A percentile compares a stretch with the other conserved stretches of the same genome.
Conservation (phyloP, 2,113 vertebrate species). For the Talpa occidentalis region DNA sequence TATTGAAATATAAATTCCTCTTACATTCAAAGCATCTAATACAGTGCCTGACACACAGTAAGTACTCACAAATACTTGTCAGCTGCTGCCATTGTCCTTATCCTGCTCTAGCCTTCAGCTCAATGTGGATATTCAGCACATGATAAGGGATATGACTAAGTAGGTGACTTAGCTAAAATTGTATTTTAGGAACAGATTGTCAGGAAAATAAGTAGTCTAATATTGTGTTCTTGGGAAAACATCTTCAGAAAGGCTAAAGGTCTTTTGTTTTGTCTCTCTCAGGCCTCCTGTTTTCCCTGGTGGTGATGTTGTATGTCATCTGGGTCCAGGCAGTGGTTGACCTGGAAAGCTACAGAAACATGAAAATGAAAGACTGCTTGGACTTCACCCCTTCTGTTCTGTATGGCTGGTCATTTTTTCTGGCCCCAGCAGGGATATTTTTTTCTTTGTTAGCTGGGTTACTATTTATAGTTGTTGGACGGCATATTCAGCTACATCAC, state of each 20-base stretch:
- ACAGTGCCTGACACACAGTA: neutral
- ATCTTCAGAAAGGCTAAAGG: conserved; percentile 16
- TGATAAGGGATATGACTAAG: neutral
- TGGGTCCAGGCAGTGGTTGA: conserved; percentile 93
- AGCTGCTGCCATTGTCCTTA: neutral
- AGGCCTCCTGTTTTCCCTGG: conserved; percentile 94
- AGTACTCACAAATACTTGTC: neutral
- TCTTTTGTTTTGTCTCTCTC: conserved; percentile 69
- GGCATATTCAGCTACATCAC: conserved; percentile 88
- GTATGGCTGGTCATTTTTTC: conserved; percentile 96
- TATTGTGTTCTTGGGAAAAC: neutral
- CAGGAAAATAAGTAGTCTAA: neutral
- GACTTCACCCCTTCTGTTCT: conserved; percentile 87
- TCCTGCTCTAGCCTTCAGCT: neutral
- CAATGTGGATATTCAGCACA: neutral
- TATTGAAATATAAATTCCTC: neutral
- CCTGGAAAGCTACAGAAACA: conserved; percentile 88
- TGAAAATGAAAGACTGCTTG: conserved; percentile 86
- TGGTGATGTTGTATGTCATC: conserved; percentile 91
- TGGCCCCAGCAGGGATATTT: conserved; percentile 94
- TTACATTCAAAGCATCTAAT: neutral
- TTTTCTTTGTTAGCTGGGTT: conserved; percentile 94
- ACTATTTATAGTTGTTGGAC: conserved; percentile 94
- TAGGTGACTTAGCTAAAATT: neutral
- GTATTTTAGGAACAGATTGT: neutral